phyloP scores from a whole-genome alignment of 2,113 vertebrate genomes.

The Petromus typicus region DNA sequence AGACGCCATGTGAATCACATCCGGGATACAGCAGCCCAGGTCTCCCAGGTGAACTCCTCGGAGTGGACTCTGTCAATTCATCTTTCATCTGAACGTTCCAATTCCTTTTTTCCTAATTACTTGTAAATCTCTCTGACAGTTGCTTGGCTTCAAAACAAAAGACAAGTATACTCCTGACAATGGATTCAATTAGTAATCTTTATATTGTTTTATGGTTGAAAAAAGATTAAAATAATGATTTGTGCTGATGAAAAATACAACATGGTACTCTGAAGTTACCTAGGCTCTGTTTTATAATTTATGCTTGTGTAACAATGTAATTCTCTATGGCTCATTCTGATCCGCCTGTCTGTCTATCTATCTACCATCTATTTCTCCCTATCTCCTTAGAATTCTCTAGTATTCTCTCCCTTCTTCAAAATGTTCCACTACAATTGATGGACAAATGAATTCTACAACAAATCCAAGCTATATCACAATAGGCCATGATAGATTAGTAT shows the following conservation, averaged over 20 bases:
- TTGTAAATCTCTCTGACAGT: not conserved
- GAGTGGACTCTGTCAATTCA: not conserved
- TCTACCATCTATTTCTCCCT: no score
- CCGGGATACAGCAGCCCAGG: not conserved
- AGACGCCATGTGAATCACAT: not conserved
- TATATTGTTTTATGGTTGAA: constrained; percentile 16
- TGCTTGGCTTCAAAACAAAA: constrained; percentile 32
- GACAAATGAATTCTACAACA: constrained; percentile 67
- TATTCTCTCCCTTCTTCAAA: not conserved
- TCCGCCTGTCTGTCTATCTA: no score
- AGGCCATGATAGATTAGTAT: constrained; percentile 55
- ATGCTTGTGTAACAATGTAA: not conserved
- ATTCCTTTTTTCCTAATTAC: not conserved
- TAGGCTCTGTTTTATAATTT: not conserved
- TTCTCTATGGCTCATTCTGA: not conserved
- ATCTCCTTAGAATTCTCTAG: not conserved
- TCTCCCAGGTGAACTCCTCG: not conserved
- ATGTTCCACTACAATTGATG: constrained; percentile 57
- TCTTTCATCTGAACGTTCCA: not conserved
- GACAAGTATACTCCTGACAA: not conserved
- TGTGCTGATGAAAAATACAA: not conserved
- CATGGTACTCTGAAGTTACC: not conserved
- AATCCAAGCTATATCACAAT: constrained; percentile 71
- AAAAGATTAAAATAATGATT: constrained; percentile 39
- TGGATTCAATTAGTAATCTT: constrained; percentile 17